phyloP scores from a whole-genome alignment of 2,888 invertebrate species.

The Hemaris fuciformis region DNA sequence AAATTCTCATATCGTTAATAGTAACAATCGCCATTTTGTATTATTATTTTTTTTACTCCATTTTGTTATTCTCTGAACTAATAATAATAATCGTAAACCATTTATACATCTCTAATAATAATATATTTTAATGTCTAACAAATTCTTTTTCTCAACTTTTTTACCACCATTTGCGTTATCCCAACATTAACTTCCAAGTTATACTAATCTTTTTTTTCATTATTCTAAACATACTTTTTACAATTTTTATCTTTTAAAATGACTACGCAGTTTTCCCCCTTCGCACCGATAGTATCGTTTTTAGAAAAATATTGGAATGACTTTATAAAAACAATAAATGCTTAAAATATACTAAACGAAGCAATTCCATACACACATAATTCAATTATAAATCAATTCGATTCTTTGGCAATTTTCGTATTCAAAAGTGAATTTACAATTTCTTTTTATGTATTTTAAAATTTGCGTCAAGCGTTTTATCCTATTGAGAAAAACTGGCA shows the following conservation, averaged over 20 bases:
- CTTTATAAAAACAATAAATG: slow-evolving; percentile 47
- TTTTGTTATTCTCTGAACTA: slow-evolving; percentile 75
- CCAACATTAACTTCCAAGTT: slow-evolving; percentile 74
- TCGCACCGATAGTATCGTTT: slow-evolving; percentile 66
- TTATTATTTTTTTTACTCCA: slow-evolving; percentile 56
- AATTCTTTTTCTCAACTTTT: slow-evolving; percentile 76
- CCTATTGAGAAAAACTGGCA: slow-evolving; percentile 73
- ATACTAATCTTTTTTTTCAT: slow-evolving; percentile 72
- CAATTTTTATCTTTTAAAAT: slow-evolving; percentile 61
- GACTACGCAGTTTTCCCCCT: slow-evolving; percentile 56
- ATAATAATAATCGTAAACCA: slow-evolving; percentile 79
- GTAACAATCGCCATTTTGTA: slow-evolving; percentile 79
- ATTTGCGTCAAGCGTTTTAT: slow-evolving; percentile 66
- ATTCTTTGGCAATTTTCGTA: slow-evolving; percentile 78
- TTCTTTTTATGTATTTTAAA: slow-evolving; percentile 50
- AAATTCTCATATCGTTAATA: slow-evolving; percentile 81
- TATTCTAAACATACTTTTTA: slow-evolving; percentile 77
- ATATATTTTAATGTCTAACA: slow-evolving; percentile 81
- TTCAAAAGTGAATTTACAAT: slow-evolving; percentile 81
- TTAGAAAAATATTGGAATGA: slow-evolving; percentile 78
- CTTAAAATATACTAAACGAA: slow-evolving; percentile 48
- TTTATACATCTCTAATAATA: slow-evolving; percentile 81
- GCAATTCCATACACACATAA: slow-evolving; percentile 56
- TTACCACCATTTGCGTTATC: slow-evolving; percentile 67
- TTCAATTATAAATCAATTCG: slow-evolving; percentile 62